A percentile compares a stretch with the other conserved stretches of the same genome.
Conservation (phyloP, 2,113 vertebrate genomes). For the Rhizomys pruinosus region DNA sequence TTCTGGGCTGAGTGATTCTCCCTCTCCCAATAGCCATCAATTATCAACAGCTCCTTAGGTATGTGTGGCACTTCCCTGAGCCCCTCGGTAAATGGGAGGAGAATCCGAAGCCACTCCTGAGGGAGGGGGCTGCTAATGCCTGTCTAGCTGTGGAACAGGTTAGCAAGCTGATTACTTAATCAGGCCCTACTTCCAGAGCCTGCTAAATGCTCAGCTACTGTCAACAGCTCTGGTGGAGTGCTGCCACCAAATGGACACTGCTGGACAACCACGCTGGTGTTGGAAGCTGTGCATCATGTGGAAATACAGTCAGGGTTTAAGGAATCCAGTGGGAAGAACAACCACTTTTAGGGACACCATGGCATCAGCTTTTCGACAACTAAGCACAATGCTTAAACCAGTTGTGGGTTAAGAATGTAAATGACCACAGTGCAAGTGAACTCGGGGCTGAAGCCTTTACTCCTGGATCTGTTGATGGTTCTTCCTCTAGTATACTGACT, state of each 20-base stretch:
- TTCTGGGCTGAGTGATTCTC: no score
- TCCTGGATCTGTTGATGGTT: not conserved
- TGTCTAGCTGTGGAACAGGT: not conserved
- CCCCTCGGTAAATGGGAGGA: not conserved
- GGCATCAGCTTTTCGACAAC: not conserved
- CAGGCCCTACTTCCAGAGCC: not conserved
- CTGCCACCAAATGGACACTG: not conserved
- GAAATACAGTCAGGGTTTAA: not conserved
- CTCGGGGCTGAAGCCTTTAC: not conserved
- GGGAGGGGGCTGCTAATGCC: not conserved
- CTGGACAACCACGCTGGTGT: not conserved
- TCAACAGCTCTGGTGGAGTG: no score
- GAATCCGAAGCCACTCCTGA: not conserved
- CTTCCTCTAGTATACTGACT: not conserved
- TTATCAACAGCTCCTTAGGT: no score
- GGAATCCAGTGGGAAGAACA: not conserved
- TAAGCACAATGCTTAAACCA: not conserved
- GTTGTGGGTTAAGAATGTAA: not conserved
- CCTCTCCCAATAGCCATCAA: no score
- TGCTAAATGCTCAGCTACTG: not conserved
- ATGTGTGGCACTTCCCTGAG: no score
- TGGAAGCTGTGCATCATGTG: not conserved
- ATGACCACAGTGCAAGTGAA: not conserved
- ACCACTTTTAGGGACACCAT: not conserved
- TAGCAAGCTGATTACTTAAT: not conserved